Base-by-base conservation (phyloP, 2,113 vertebrate genomes). In the Prionailurus viverrinus region DNA sequence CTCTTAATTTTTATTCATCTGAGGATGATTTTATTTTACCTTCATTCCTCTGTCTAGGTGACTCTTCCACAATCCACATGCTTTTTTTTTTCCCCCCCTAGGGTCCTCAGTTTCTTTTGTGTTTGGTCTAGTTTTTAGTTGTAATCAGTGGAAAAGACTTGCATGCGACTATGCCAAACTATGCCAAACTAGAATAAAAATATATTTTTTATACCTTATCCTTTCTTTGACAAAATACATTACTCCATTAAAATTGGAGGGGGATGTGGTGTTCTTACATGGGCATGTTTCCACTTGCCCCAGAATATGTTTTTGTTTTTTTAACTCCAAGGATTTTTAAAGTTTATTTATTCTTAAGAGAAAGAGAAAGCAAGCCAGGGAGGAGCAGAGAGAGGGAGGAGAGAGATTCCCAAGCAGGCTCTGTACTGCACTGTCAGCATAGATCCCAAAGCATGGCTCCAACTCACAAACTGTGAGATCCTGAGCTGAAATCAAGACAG, bases 101-200 rank as follows among this genome's bases (percentile, higher is more conserved):
- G 36, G 45, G 58, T 81, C 48, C 25, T 89, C 39, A 63, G 79
- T 41, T 73, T 71, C 31, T 71, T 92, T 92, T 79, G 65, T 6
- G 19, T 82, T 89, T 85, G 69, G 41, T 81, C 14, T 63, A n/a
- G 16, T 55, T 97, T 97, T 89, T n/a, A 55, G 25, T 45, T 76
- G 63, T 71, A 13, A 58, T 81, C 53, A 53, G 51, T 18, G 25
- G 51, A 69, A 78, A 63, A 79, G 39, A 71, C 48, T 61, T n/a
- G 68, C 3, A 74, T 31, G 27, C 51, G 53, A 36, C 48, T 65
- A 29, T 61, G 19, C 45, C 45, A 45, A 45, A 45, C 45, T 45
- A 45, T 55, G 48, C 31, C 19, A 65, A 55, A 55, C 73, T 48
- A n/a, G 73, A 76, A 78, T 29, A 80, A 65, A 79, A 87, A 83